These are phyloP conservation scores for Synergus laeviventris DNA, from an alignment of 2,888 invertebrate genomes.

Conservation along the genomic window DNA sequence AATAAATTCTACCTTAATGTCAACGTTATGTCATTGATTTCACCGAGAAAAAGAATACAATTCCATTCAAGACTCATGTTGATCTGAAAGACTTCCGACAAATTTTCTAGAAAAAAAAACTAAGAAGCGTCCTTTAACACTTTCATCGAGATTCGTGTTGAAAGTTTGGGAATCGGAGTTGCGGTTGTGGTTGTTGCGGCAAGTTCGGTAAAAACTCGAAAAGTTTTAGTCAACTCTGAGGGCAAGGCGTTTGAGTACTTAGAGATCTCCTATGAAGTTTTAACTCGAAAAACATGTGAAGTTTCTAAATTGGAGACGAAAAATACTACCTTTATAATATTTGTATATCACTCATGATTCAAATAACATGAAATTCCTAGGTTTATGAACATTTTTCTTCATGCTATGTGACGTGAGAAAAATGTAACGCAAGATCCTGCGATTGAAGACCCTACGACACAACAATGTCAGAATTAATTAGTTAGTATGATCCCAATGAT, in stretches of 20 bases:
- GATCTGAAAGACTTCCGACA: background rate
- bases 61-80: background rate
- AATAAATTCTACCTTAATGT: background rate
- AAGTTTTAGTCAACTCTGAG: constrained; percentile 19
- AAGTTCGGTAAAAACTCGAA: background rate
- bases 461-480: background rate
- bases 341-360: background rate
- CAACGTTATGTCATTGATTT: background rate
- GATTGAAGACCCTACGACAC: too few species aligned
- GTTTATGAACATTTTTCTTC: background rate
- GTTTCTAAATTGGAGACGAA: background rate
- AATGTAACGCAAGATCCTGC: constrained; percentile 3
- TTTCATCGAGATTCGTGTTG: background rate
- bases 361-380: background rate
- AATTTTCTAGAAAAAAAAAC: background rate
- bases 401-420: background rate
- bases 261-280: background rate
- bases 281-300: background rate
- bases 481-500: background rate
- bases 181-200: constrained; percentile 26
- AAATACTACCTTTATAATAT: background rate
- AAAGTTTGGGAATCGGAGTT: constrained; percentile 1
- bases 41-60: too few species aligned
- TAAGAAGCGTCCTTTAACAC: constrained; percentile 4
- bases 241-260: background rate